phyloP scores from a whole-genome alignment of 2,888 invertebrate genomes.

The Thera britannica region DNA sequence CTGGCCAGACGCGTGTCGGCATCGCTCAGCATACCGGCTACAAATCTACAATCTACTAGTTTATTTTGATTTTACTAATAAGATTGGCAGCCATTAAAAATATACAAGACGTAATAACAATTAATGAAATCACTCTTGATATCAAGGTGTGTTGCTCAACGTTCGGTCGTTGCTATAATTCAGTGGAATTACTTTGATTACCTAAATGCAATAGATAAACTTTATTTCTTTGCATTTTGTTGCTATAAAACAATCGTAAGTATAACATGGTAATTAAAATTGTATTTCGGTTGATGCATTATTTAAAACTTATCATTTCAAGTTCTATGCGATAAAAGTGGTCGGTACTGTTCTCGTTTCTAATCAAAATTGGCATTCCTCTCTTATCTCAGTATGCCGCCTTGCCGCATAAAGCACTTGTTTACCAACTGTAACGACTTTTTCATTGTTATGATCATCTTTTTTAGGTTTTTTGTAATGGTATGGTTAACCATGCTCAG shows the following conservation, averaged over 20 bases:
- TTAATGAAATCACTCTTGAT: slow-evolving; percentile 39
- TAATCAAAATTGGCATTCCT: slow-evolving; percentile 80
- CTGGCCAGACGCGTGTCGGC: slow-evolving; percentile 56
- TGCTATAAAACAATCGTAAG: neutral
- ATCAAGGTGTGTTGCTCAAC: slow-evolving; percentile 35
- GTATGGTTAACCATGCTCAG: slow-evolving; percentile 20
- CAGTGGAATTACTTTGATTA: slow-evolving; percentile 32
- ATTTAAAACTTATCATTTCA: slow-evolving; percentile 66
- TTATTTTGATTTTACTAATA: slow-evolving; percentile 63
- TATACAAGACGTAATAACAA: slow-evolving; percentile 38
- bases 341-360: slow-evolving; percentile 71
- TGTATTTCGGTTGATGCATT: slow-evolving; percentile 66
- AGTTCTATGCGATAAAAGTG: slow-evolving; percentile 67
- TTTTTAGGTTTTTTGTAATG: slow-evolving; percentile 37
- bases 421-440: slow-evolving; percentile 61
- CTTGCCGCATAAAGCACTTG: slow-evolving; percentile 63
- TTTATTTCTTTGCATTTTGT: neutral
- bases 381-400: slow-evolving; percentile 62
- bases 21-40: slow-evolving; percentile 46
- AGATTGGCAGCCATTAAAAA: slow-evolving; percentile 45
- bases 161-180: slow-evolving; percentile 36
- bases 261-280: slow-evolving; percentile 52
- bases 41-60: slow-evolving; percentile 53
- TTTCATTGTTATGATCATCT: slow-evolving; percentile 58
- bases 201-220: slow-evolving; percentile 1